phyloP scores from a whole-genome alignment of 2,888 invertebrate genomes.

The Furcula furcula region DNA sequence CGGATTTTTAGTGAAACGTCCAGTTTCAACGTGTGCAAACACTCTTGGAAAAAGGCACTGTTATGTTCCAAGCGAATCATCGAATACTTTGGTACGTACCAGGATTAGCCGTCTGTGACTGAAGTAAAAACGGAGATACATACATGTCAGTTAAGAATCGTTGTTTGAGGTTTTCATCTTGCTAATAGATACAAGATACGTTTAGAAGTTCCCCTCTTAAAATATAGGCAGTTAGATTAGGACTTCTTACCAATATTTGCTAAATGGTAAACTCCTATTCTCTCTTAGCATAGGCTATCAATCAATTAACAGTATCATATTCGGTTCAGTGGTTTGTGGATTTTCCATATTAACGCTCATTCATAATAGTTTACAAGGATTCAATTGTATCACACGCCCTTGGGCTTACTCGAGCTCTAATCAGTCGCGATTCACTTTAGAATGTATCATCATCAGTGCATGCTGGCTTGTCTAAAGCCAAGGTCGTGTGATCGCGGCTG shows the following conservation, averaged over 20 bases:
- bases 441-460: conserved; percentile 16
- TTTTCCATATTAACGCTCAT: conserved; percentile 14
- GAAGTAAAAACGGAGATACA: too few relatives aligned
- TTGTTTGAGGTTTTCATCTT: too few relatives aligned
- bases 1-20: conserved; percentile 34
- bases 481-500: conserved; percentile 29
- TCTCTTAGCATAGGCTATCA: conserved; percentile 5
- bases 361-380: conserved; percentile 9
- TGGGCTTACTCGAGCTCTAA: conserved; percentile 30
- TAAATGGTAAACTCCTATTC: neutral
- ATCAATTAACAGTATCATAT: conserved; percentile 14
- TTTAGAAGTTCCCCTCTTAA: too few relatives aligned
- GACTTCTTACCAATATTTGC: neutral
- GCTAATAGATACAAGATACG: too few relatives aligned
- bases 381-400: conserved; percentile 24
- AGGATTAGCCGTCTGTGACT: too few relatives aligned
- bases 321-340: conserved; percentile 12
- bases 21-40: conserved; percentile 27
- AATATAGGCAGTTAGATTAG: too few relatives aligned
- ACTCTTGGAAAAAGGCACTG: conserved; percentile 36
- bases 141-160: too few relatives aligned
- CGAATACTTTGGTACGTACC: conserved; percentile 60
- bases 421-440: conserved; percentile 8
- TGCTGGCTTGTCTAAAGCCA: conserved; percentile 20
- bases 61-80: conserved; percentile 38